phyloP scores from a whole-genome alignment of 2,797 vertebrate genomes.

The Gila robusta region DNA sequence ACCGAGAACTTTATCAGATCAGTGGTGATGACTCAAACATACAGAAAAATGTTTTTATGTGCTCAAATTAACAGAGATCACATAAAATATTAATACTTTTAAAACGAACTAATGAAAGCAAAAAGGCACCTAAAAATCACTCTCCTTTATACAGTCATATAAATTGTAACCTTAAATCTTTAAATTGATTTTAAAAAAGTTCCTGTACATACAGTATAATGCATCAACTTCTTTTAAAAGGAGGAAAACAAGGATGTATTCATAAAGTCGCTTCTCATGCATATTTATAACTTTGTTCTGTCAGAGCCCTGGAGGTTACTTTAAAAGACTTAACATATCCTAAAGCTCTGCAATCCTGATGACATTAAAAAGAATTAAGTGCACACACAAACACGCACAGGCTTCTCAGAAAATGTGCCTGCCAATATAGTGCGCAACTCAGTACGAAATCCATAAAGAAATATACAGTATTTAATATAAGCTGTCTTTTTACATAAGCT shows the following conservation, averaged over 20 bases:
- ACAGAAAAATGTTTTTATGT: not conserved
- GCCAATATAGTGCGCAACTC: slow-evolving; percentile 40
- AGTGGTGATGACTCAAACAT: not conserved
- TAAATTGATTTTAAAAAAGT: not conserved
- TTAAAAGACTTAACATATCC: slow-evolving; percentile 38
- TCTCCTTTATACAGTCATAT: not conserved
- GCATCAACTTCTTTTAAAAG: not conserved
- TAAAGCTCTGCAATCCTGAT: slow-evolving; percentile 38
- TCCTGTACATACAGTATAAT: not conserved
- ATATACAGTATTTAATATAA: slow-evolving; percentile 44
- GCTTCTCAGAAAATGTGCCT: slow-evolving; percentile 27
- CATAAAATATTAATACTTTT: not conserved
- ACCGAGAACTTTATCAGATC: slow-evolving; percentile 26
- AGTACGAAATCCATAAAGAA: slow-evolving; percentile 42
- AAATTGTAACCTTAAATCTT: not conserved
- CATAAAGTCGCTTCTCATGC: not conserved
- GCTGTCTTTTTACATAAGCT: slow-evolving; percentile 39
- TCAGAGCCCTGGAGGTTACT: slow-evolving; percentile 37
- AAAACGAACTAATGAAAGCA: not conserved
- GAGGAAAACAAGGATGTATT: slow-evolving; percentile 2
- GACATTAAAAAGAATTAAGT: slow-evolving; percentile 35
- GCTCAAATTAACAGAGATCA: not conserved
- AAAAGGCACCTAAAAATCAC: not conserved
- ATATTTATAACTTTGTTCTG: slow-evolving; percentile 21
- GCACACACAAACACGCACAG: slow-evolving; percentile 6